phyloP scores from a whole-genome alignment of 2,888 invertebrate species.

The Ormyrus thymus region DNA sequence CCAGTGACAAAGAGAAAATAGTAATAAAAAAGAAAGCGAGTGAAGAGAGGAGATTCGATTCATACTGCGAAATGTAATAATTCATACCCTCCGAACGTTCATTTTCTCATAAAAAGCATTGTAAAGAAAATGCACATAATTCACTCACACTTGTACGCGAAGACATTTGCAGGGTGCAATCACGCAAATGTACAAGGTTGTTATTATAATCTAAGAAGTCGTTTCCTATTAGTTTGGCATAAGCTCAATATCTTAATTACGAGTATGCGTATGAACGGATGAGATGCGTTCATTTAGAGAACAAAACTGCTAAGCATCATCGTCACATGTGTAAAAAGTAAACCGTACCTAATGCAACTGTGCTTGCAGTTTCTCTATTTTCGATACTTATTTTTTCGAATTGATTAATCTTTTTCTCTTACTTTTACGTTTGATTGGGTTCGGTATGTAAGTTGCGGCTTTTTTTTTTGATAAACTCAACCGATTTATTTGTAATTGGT shows the following conservation, averaged over 20 bases:
- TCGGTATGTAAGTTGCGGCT: conserved; percentile 9
- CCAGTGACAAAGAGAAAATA: conserved; percentile 49
- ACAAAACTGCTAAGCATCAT: conserved; percentile 40
- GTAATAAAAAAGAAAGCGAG: conserved; percentile 44
- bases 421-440: conserved; percentile 8
- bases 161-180: conserved; percentile 44
- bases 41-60: conserved; percentile 45
- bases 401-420: conserved; percentile 30
- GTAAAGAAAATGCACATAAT: conserved; percentile 36
- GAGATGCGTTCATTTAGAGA: conserved; percentile 22
- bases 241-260: conserved; percentile 54
- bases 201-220: conserved; percentile 57
- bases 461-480: conserved; percentile 3
- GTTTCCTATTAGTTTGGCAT: conserved; percentile 56
- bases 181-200: conserved; percentile 53
- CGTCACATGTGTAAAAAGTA: conserved; percentile 33
- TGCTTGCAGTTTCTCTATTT: conserved; percentile 36
- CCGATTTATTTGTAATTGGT: conserved; percentile 24
- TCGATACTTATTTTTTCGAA: conserved; percentile 35
- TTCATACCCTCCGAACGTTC: conserved; percentile 24
- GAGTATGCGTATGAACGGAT: conserved; percentile 28
- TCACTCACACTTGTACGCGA: conserved; percentile 7
- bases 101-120: conserved; percentile 46
- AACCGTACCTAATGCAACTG: conserved; percentile 43
- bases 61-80: conserved; percentile 35